These are phyloP conservation scores for Meliscaeva auricollis DNA, from an alignment of 2,888 invertebrate genomes.

Conservation along the genomic window DNA sequence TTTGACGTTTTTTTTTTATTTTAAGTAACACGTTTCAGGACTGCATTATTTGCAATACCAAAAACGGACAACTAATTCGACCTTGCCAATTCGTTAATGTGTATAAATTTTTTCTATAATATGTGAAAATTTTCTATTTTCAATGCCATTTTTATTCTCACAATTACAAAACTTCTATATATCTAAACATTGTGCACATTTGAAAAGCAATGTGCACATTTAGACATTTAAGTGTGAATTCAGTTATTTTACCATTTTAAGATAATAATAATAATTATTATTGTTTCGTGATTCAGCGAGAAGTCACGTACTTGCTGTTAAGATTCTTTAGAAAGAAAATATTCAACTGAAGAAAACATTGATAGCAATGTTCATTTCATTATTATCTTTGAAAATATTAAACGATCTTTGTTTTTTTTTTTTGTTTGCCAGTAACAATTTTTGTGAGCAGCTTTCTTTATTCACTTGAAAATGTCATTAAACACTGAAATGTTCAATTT, in stretches of 20 bases:
- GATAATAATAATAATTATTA: background rate
- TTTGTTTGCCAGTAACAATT: no score
- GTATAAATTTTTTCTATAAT: background rate
- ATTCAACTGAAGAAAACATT: background rate
- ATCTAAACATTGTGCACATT: background rate
- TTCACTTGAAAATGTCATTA: background rate
- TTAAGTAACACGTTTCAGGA: background rate
- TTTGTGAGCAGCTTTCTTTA: background rate
- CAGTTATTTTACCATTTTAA: background rate
- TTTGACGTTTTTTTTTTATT: no score
- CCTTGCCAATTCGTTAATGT: background rate
- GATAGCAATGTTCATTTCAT: background rate
- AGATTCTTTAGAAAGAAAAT: background rate
- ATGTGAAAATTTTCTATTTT: background rate
- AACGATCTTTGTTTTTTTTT: background rate
- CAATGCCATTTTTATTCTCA: slow-evolving; percentile 3
- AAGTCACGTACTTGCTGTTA: slow-evolving; percentile 4
- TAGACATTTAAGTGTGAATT: slow-evolving; percentile 2
- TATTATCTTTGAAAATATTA: slow-evolving; percentile 3
- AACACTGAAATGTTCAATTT: no score
- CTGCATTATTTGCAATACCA: background rate
- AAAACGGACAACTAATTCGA: slow-evolving; percentile 3
- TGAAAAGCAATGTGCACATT: background rate
- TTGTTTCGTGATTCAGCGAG: background rate
- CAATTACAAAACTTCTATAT: background rate